These are phyloP conservation scores for Etheostoma nigrum DNA, from an alignment of 2,797 vertebrate genomes.

Conservation along the genomic window DNA sequence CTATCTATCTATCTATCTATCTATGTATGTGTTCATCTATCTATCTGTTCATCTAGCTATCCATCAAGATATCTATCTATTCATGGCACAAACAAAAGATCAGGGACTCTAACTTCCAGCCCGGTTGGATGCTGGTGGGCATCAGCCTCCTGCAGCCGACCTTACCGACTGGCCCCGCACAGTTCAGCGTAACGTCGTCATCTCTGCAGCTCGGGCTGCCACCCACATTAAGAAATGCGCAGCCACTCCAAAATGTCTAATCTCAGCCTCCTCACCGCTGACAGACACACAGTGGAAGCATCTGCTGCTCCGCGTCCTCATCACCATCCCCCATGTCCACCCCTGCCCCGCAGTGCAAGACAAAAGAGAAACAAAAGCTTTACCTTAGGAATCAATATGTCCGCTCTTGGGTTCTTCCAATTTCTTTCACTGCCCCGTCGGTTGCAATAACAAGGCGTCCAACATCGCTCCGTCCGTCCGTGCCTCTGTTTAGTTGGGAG, in stretches of 20 bases:
- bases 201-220: conserved; percentile 59
- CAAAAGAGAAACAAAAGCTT: conserved; percentile 38
- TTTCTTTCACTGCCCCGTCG: conserved; percentile 55
- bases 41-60: too few species aligned
- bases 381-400: conserved; percentile 72
- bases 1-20: too few species aligned
- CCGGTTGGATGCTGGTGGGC: conserved; percentile 14
- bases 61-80: neutral
- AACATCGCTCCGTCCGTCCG: conserved; percentile 63
- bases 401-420: conserved; percentile 20
- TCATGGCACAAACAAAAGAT: neutral
- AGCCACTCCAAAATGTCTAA: conserved; percentile 74
- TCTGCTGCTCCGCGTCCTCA: neutral
- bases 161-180: conserved; percentile 31
- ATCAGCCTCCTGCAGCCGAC: conserved; percentile 32
- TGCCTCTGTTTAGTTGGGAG: conserved; percentile 72
- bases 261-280: conserved; percentile 48
- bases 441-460: conserved; percentile 63
- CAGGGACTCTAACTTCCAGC: neutral
- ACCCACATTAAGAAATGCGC: conserved; percentile 74
- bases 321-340: neutral
- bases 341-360: conserved; percentile 6
- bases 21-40: too few species aligned
- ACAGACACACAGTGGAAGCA: conserved; percentile 22
- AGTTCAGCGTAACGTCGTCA: conserved; percentile 61